These are phyloP conservation scores for Sarcophaga variegata DNA, from an alignment of 2,888 invertebrate species.

Conservation along the genomic window DNA sequence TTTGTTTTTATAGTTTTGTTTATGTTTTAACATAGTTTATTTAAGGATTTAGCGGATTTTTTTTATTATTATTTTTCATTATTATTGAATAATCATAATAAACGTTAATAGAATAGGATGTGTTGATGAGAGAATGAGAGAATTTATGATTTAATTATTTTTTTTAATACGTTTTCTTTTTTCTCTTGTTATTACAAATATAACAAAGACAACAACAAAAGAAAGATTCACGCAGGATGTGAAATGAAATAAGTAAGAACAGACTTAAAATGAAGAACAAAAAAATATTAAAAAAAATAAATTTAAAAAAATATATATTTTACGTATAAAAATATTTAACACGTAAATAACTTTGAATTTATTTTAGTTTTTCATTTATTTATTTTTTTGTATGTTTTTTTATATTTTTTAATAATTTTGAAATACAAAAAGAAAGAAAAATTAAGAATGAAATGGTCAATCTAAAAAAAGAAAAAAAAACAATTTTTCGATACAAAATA, in stretches of 20 bases:
- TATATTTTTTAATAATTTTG: constrained; percentile 43
- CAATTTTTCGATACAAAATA: constrained; percentile 31
- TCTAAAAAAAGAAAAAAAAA: constrained; percentile 40
- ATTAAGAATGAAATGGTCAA: constrained; percentile 34
- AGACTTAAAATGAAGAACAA: constrained; percentile 58
- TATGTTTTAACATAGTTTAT: constrained; percentile 69
- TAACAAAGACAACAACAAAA: constrained; percentile 65
- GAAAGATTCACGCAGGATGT: constrained; percentile 47
- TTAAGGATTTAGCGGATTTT: constrained; percentile 69
- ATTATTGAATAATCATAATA: constrained; percentile 69
- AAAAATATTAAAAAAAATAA: constrained; percentile 36
- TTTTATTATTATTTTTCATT: constrained; percentile 55
- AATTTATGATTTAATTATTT: constrained; percentile 55
- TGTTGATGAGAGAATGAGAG: constrained; percentile 61
- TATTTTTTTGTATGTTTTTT: constrained; percentile 14
- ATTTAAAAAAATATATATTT: constrained; percentile 44
- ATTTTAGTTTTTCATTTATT: constrained; percentile 17
- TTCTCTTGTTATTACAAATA: constrained; percentile 61
- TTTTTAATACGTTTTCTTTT: constrained; percentile 30
- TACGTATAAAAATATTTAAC: constrained; percentile 61
- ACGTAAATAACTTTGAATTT: constrained; percentile 54
- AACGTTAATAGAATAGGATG: constrained; percentile 69
- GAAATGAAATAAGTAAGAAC: constrained; percentile 3
- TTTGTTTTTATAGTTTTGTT: constrained; percentile 58
- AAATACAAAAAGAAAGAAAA: constrained; percentile 49